phyloP scores from a whole-genome alignment of 2,113 vertebrate genomes.

The Emberiza fucata region DNA sequence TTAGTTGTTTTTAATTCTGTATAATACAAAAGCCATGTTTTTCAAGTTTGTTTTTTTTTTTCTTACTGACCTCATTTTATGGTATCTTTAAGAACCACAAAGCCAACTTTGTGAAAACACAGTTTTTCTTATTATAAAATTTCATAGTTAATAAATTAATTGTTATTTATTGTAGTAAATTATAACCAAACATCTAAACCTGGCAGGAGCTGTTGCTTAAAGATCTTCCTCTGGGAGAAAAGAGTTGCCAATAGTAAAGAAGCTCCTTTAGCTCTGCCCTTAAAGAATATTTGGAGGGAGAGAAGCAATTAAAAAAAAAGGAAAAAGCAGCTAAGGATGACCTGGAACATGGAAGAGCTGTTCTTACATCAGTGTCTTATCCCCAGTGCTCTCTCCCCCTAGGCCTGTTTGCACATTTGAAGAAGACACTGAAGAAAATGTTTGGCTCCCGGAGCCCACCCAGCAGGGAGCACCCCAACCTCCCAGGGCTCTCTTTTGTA shows the following conservation, averaged over 20 bases:
- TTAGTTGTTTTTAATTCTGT: constrained; percentile 62
- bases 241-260: constrained; percentile 39
- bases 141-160: constrained; percentile 66
- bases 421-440: neutral
- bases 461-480: neutral
- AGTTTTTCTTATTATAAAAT: constrained; percentile 52
- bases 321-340: neutral
- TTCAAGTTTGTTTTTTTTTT: constrained; percentile 57
- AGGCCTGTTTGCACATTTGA: neutral
- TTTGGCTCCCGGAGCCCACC: neutral
- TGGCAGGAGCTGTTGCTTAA: constrained; percentile 49
- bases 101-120: constrained; percentile 60
- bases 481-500: constrained; percentile 4
- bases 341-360: neutral
- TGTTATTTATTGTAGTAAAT: constrained; percentile 71
- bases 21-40: constrained; percentile 75
- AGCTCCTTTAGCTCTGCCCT: constrained; percentile 22
- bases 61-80: constrained; percentile 62
- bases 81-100: constrained; percentile 51
- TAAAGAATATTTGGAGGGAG: neutral
- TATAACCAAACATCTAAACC: constrained; percentile 46
- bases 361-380: neutral
- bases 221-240: constrained; percentile 4
- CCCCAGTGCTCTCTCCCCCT: neutral
- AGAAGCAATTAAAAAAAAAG: neutral